Base-by-base conservation (phyloP, 2,797 vertebrate species). In the Cuculus canorus region DNA sequence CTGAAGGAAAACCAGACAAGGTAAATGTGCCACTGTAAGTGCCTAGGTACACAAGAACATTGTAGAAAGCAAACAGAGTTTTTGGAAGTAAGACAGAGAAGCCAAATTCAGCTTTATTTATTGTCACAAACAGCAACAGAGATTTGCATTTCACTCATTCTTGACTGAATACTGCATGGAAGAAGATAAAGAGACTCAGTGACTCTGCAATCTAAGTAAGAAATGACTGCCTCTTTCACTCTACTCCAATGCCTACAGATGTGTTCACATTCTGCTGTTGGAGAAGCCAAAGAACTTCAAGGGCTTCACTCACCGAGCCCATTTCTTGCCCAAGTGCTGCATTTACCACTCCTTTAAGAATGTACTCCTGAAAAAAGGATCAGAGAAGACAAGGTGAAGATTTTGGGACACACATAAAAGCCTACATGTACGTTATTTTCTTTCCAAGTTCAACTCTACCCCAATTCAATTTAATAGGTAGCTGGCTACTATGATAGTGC, bases 321-420 rank as follows among this genome's bases (percentile, higher is more conserved):
- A 99, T 98, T 97, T 99, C 99, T 97, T 99, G 99, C 91, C 99
- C 99, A 56, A 99, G 95, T 13, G 99, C 98, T 47, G 99, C 99
- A 93, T 99, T 99, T 68, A 99, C 99, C 57, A 99, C 99, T 82
- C 99, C 99, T 96, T 99, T 99, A 91, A 99, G 98, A 86, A 99
- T 99, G 69, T 99, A 99, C 86, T 99, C 99, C 99, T 99, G 82
- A 24, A 94, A 82, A 80, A 82, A 88, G 32, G 16, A 86, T 61
- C 35, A 91, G 65, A 92, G 45, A 90, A 71, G 35, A 91, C 27
- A 65, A 56, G 4, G 18, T 71, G 32, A 95, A 82, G 56, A 90
- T 73, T 83, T 93, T 59, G 70, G 35, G 59, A 93, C 52, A 69
- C 3, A 32, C 2, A 2, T 45, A 73, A 66, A 28, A 92, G 21